phyloP scores from a whole-genome alignment of 2,113 vertebrate species.

The Podarcis muralis region DNA sequence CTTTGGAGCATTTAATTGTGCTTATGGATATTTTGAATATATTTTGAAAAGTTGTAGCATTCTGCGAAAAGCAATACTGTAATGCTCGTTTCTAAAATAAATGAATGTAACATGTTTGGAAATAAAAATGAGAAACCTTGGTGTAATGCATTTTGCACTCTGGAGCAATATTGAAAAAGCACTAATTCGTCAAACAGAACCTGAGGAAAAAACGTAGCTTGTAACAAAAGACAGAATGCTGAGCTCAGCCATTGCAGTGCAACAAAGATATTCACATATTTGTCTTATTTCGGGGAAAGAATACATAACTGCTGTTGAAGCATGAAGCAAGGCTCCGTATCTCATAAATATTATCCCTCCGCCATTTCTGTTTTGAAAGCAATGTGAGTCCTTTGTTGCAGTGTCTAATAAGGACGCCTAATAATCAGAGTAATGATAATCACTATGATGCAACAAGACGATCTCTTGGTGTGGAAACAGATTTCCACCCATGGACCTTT shows the following conservation, averaged over 20 bases:
- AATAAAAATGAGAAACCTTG: slow-evolving; percentile 26
- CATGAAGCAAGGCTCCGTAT: background rate
- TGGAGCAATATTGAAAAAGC: background rate
- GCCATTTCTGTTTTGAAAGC: background rate
- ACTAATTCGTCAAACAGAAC: background rate
- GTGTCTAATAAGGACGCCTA: background rate
- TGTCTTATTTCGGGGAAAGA: background rate
- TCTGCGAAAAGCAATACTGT: slow-evolving; percentile 1
- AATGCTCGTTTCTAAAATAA: slow-evolving; percentile 37
- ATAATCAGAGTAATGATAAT: background rate
- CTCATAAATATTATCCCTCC: background rate
- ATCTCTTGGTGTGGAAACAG: background rate
- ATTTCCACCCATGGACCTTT: background rate
- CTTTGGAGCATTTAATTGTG: background rate
- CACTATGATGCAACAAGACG: background rate
- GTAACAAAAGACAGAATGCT: background rate
- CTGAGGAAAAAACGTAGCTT: background rate
- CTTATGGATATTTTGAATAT: slow-evolving; percentile 22
- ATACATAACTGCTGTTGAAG: background rate
- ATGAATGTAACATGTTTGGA: slow-evolving; percentile 7
- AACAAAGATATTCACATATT: background rate
- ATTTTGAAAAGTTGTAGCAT: background rate
- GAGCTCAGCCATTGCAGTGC: background rate
- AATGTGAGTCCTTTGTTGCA: background rate
- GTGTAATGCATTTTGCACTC: background rate